Evolutionary conservation across 2,888 invertebrate species (phyloP).

Genomic region (Pilophorus perplexus): DNA sequence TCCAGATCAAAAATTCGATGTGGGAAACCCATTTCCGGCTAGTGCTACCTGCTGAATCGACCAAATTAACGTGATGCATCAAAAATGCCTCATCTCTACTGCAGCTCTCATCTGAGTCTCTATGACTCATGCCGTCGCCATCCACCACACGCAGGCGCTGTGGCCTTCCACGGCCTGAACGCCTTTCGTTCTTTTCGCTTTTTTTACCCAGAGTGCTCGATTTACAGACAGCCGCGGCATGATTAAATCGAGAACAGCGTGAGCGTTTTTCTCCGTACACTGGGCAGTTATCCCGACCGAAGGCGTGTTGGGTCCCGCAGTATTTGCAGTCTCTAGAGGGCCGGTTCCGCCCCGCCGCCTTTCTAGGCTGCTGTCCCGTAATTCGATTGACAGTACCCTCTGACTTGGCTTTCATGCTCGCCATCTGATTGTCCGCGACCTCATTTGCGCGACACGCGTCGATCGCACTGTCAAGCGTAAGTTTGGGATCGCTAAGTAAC

Average conservation of each 20-base stretch:
- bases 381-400: background rate
- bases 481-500: background rate
- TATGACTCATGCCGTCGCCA: too few relatives aligned
- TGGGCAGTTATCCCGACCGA: background rate
- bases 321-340: background rate
- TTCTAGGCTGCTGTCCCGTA: background rate
- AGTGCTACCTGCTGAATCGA: background rate
- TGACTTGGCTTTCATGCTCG: background rate
- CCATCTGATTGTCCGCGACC: background rate
- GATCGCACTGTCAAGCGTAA: background rate
- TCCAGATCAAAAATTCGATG: background rate
- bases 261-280: constrained; percentile 2
- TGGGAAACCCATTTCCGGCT: background rate
- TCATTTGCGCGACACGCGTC: background rate
- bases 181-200: background rate
- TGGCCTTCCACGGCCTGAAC: background rate
- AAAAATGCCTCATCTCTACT: too few relatives aligned
- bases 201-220: too few relatives aligned
- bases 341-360: background rate
- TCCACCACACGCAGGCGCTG: background rate
- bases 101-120: background rate
- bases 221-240: background rate
- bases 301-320: background rate
- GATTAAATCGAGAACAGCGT: background rate
- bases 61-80: background rate